Conservation (phyloP, 2,888 invertebrate genomes). For the Dryomyza anilis region DNA sequence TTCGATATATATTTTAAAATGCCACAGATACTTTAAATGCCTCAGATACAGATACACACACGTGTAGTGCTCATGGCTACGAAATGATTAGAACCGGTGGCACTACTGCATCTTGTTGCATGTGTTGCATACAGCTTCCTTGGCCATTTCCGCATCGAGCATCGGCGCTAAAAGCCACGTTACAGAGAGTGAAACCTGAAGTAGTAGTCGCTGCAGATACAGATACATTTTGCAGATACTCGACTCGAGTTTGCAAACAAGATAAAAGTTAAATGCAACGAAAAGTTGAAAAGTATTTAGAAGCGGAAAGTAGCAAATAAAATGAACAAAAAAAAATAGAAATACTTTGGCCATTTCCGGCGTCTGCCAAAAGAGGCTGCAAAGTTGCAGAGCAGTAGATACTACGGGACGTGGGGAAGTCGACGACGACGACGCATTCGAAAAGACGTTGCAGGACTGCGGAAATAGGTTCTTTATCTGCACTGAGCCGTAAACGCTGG, state of each 20-base stretch:
- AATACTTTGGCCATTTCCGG: constrained; percentile 39
- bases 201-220: background rate
- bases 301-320: background rate
- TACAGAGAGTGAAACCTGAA: background rate
- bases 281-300: constrained; percentile 11
- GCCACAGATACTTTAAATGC: constrained; percentile 15
- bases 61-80: background rate
- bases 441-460: no score
- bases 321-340: background rate
- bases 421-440: no score
- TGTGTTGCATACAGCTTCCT: background rate
- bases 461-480: constrained; percentile 29
- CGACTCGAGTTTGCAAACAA: constrained; percentile 14
- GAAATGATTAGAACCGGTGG: background rate
- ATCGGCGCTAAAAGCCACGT: background rate
- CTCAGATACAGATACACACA: constrained; percentile 14
- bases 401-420: constrained; percentile 8
- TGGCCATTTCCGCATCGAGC: constrained; percentile 11
- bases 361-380: constrained; percentile 33
- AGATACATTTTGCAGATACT: constrained; percentile 17
- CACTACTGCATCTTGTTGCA: constrained; percentile 3
- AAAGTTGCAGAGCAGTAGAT: constrained; percentile 13
- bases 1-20: constrained; percentile 33
- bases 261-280: constrained; percentile 26
- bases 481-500: constrained; percentile 1